phyloP scores from a whole-genome alignment of 2,888 invertebrate genomes.

The Volucella inanis region DNA sequence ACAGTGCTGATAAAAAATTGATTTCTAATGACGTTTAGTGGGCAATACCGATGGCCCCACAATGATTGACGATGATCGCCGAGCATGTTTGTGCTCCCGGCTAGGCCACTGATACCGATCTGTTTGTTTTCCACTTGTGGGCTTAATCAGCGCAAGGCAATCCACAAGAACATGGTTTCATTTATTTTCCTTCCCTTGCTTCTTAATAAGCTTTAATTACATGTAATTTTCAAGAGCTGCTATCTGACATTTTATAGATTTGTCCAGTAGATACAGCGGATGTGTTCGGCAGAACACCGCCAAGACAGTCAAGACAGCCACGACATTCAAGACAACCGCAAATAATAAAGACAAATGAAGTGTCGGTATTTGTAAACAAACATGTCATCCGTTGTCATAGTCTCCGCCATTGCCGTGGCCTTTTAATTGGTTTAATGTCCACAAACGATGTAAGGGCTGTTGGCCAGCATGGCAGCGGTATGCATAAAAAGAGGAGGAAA shows the following conservation, averaged over 20 bases:
- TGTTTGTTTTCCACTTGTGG: constrained; percentile 15
- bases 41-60: neutral
- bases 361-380: constrained; percentile 43
- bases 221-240: constrained; percentile 17
- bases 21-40: constrained; percentile 27
- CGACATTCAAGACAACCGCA: constrained; percentile 2
- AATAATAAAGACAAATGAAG: constrained; percentile 43
- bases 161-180: neutral
- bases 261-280: neutral
- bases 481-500: neutral
- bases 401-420: constrained; percentile 3
- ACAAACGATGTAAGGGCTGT: constrained; percentile 11
- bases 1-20: constrained; percentile 3
- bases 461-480: neutral
- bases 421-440: constrained; percentile 42
- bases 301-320: neutral
- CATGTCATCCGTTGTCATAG: neutral
- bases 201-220: constrained; percentile 41
- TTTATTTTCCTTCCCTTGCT: neutral
- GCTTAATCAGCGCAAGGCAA: constrained; percentile 19
- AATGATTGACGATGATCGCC: constrained; percentile 37
- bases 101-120: constrained; percentile 30
- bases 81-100: constrained; percentile 24
- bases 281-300: no score
- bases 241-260: neutral